phyloP scores from a whole-genome alignment of 1,140 invertebrate species.

The Copidosoma floridanum region DNA sequence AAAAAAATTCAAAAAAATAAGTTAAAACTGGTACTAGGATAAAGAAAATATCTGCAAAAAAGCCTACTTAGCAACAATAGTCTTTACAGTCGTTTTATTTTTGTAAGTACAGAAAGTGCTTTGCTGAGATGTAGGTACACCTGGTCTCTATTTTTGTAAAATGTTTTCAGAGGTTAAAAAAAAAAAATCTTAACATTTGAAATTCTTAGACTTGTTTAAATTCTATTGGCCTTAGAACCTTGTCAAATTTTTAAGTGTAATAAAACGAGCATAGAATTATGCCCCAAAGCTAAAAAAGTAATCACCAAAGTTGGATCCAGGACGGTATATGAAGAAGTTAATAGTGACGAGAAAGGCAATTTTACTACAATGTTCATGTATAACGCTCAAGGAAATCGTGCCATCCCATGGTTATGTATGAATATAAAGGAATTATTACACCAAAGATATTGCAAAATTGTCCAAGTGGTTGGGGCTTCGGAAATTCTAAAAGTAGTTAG shows the following conservation, averaged over 20 bases:
- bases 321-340: constrained; percentile 39
- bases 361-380: constrained; percentile 40
- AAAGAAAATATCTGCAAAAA: too few species aligned
- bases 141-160: constrained; percentile 17
- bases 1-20: too few species aligned
- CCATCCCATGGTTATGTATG: constrained; percentile 33
- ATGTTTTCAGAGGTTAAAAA: constrained; percentile 20
- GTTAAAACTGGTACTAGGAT: too few species aligned
- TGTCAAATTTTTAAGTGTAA: constrained; percentile 29
- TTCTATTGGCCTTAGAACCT: constrained; percentile 10
- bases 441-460: constrained; percentile 20
- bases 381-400: constrained; percentile 30
- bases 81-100: constrained; percentile 28
- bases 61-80: too few species aligned
- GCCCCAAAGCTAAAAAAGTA: constrained; percentile 35
- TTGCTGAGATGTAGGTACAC: constrained; percentile 10
- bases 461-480: too few species aligned
- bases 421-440: constrained; percentile 34
- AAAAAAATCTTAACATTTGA: too few species aligned
- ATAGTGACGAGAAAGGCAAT: constrained; percentile 32
- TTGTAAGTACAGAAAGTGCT: constrained; percentile 17
- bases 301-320: constrained; percentile 36
- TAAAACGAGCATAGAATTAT: constrained; percentile 33
- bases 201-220: constrained; percentile 16
- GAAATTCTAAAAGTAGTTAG: too few species aligned